Conservation (phyloP, 2,888 invertebrate genomes). For the Brachyopa scutellaris region DNA sequence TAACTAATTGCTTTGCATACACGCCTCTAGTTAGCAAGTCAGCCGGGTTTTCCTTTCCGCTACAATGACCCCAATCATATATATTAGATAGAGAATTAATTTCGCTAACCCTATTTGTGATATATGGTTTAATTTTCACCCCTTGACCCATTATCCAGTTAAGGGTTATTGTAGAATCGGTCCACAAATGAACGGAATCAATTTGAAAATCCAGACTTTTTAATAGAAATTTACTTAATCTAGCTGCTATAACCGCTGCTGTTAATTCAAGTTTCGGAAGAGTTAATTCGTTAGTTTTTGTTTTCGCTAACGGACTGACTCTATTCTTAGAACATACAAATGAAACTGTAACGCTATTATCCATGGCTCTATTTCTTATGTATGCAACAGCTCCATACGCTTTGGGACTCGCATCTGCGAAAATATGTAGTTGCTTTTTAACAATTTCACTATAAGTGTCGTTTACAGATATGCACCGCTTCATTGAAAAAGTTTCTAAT, state of each 20-base stretch:
- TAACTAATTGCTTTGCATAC: background rate
- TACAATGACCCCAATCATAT: no score
- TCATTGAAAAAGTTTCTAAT: constrained; percentile 1
- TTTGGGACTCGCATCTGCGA: no score
- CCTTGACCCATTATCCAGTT: constrained; percentile 46
- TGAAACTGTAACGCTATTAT: constrained; percentile 9
- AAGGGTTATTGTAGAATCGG: no score
- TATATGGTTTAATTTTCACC: constrained; percentile 17
- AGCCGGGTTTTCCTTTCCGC: no score
- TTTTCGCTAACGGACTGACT: constrained; percentile 10
- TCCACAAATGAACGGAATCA: no score
- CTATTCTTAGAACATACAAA: constrained; percentile 41
- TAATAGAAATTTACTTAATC: constrained; percentile 17
- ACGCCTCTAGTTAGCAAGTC: background rate
- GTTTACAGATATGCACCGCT: constrained; percentile 8
- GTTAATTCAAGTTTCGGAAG: constrained; percentile 49
- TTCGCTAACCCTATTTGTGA: constrained; percentile 38
- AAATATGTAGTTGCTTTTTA: no score
- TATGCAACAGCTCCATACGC: constrained; percentile 59
- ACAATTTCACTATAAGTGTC: constrained; percentile 2
- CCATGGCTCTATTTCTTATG: constrained; percentile 15
- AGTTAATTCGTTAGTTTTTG: constrained; percentile 3
- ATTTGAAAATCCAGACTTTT: constrained; percentile 38
- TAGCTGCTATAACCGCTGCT: constrained; percentile 48
- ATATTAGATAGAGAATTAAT: constrained; percentile 6